Conservation (phyloP, 2,888 invertebrate genomes). For the Mesodorylaimus sp. region DNA sequence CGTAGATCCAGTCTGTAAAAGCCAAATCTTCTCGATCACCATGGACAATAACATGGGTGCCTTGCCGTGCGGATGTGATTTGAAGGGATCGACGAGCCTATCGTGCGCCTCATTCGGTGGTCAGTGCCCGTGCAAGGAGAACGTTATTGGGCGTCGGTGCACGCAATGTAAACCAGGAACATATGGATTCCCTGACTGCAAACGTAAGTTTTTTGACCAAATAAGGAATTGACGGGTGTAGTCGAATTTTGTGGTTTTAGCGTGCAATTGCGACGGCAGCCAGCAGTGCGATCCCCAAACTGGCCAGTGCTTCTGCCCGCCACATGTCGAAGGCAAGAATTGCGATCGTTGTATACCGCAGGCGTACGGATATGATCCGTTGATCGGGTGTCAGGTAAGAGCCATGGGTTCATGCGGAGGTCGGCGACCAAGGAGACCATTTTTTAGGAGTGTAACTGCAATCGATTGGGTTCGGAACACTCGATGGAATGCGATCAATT, state of each 20-base stretch:
- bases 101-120: slow-evolving; percentile 85
- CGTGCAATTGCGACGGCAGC: slow-evolving; percentile 47
- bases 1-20: slow-evolving; percentile 54
- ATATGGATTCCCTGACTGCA: slow-evolving; percentile 84
- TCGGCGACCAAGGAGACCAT: neutral
- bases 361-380: slow-evolving; percentile 77
- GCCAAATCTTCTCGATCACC: slow-evolving; percentile 77
- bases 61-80: slow-evolving; percentile 67
- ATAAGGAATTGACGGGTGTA: slow-evolving; percentile 38
- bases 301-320: slow-evolving; percentile 79
- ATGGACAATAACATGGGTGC: slow-evolving; percentile 87
- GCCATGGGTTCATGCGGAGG: neutral
- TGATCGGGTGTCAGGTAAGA: slow-evolving; percentile 65
- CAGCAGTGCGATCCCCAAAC: slow-evolving; percentile 71
- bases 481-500: slow-evolving; percentile 67
- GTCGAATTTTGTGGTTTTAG: slow-evolving; percentile 19
- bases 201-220: slow-evolving; percentile 39
- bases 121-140: slow-evolving; percentile 73
- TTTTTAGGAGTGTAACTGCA: slow-evolving; percentile 59
- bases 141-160: slow-evolving; percentile 73
- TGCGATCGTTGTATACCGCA: slow-evolving; percentile 72
- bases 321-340: slow-evolving; percentile 63
- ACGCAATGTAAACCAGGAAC: slow-evolving; percentile 67
- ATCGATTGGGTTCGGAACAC: slow-evolving; percentile 61
- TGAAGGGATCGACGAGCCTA: slow-evolving; percentile 54